phyloP scores from a whole-genome alignment of 2,888 invertebrate genomes.

The Synergus umbraculus region DNA sequence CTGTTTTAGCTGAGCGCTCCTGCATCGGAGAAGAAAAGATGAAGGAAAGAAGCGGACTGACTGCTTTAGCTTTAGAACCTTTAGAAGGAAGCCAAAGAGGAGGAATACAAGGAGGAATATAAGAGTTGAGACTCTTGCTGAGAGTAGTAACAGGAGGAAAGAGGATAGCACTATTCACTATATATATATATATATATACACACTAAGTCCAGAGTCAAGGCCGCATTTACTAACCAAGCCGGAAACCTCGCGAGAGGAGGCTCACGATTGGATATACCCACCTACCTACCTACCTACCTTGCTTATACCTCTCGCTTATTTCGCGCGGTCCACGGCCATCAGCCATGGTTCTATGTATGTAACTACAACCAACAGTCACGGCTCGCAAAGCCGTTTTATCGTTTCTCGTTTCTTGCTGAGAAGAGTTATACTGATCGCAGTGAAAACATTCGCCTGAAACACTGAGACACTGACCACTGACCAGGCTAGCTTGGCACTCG shows the following conservation, averaged over 20 bases:
- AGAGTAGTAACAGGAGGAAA: conserved; percentile 54
- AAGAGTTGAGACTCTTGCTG: conserved; percentile 42
- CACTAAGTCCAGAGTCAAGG: conserved; percentile 82
- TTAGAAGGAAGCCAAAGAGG: conserved; percentile 44
- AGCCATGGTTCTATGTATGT: conserved; percentile 29
- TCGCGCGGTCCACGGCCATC: conserved; percentile 42
- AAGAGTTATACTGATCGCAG: conserved; percentile 56
- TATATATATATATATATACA: conserved; percentile 51
- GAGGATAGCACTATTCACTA: conserved; percentile 54
- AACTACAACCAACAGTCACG: conserved; percentile 19
- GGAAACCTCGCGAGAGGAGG: conserved; percentile 66
- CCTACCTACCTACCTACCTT: conserved; percentile 54
- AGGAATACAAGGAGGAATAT: conserved; percentile 41
- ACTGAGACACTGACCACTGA: conserved; percentile 70
- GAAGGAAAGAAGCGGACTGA: conserved; percentile 50
- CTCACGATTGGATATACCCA: conserved; percentile 58
- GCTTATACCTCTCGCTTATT: conserved; percentile 50
- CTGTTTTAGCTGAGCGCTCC: conserved; percentile 58
- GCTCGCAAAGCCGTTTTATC: conserved; percentile 32
- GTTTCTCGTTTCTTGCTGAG: conserved; percentile 18
- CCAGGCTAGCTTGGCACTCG: conserved; percentile 56
- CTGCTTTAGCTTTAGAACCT: conserved; percentile 42
- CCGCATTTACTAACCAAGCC: conserved; percentile 78
- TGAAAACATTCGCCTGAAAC: conserved; percentile 69
- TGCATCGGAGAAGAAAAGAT: conserved; percentile 45